These are phyloP conservation scores for Ornithoptera alexandrae DNA, from an alignment of 2,888 invertebrate genomes.

Conservation along the genomic window DNA sequence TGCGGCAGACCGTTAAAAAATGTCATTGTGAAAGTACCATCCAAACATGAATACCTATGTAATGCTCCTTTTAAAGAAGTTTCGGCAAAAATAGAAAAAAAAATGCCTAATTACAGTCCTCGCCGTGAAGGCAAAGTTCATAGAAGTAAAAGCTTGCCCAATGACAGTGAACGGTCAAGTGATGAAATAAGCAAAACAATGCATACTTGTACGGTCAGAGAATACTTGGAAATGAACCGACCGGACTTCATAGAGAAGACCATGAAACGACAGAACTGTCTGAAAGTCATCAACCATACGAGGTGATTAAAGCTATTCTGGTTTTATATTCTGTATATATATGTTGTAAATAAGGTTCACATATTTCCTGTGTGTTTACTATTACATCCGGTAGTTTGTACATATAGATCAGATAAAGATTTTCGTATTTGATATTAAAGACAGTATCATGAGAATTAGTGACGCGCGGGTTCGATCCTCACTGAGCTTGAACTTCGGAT, in stretches of 20 bases:
- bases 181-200: slow-evolving; percentile 51
- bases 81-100: slow-evolving; percentile 50
- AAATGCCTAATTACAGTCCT: slow-evolving; percentile 40
- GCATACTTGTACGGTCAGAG: slow-evolving; percentile 78
- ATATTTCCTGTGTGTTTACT: too few species aligned
- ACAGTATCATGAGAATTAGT: too few species aligned
- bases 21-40: slow-evolving; percentile 68
- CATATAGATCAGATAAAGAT: too few species aligned
- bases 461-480: too few species aligned
- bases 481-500: too few species aligned
- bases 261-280: slow-evolving; percentile 58
- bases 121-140: slow-evolving; percentile 37
- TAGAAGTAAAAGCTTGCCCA: slow-evolving; percentile 57
- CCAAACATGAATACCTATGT: slow-evolving; percentile 44
- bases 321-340: not conserved
- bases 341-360: not conserved
- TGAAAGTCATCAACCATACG: slow-evolving; percentile 59
- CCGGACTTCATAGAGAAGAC: slow-evolving; percentile 83
- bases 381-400: too few species aligned
- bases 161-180: slow-evolving; percentile 60
- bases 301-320: slow-evolving; percentile 52
- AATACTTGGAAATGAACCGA: slow-evolving; percentile 84
- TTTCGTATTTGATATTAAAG: too few species aligned
- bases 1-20: slow-evolving; percentile 53
- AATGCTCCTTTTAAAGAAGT: slow-evolving; percentile 58